Evolutionary conservation across 37 sponge, comb jelly and placozoan species (phyloP).

Genomic region (Dysidea cf. avara): DNA sequence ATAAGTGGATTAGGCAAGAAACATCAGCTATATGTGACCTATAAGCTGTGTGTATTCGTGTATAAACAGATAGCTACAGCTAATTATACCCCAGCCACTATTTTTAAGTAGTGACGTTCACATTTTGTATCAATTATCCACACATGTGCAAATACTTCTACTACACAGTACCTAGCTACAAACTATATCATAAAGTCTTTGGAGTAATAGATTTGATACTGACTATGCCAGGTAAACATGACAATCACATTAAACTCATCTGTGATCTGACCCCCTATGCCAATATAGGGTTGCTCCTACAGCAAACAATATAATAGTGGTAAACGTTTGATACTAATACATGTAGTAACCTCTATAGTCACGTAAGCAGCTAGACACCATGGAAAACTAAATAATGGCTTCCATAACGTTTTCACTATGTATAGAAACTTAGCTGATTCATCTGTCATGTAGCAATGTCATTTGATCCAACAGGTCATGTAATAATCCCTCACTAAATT

Average conservation of each 20-base stretch:
- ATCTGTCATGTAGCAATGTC: not conserved
- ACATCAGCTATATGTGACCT: too few relatives aligned
- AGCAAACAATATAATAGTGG: not conserved
- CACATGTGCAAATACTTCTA: not conserved
- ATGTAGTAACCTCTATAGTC: too few relatives aligned
- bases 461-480: too few relatives aligned
- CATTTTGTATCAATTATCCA: too few relatives aligned
- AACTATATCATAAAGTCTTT: conserved; percentile 80
- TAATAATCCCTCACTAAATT: too few relatives aligned
- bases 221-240: conserved; percentile 72
- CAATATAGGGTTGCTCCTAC: conserved; percentile 69
- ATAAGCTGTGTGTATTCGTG: too few relatives aligned
- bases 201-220: conserved; percentile 72
- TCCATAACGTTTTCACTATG: not conserved
- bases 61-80: too few relatives aligned
- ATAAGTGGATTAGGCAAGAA: too few relatives aligned
- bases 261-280: conserved; percentile 75
- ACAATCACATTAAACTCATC: conserved; percentile 89
- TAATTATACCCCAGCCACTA: too few relatives aligned
- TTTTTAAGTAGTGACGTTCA: too few relatives aligned
- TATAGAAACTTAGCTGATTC: not conserved
- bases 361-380: not conserved
- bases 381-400: not conserved
- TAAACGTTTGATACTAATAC: too few relatives aligned
- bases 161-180: not conserved